phyloP scores from a whole-genome alignment of 2,888 invertebrate genomes.

The Phortica magna region DNA sequence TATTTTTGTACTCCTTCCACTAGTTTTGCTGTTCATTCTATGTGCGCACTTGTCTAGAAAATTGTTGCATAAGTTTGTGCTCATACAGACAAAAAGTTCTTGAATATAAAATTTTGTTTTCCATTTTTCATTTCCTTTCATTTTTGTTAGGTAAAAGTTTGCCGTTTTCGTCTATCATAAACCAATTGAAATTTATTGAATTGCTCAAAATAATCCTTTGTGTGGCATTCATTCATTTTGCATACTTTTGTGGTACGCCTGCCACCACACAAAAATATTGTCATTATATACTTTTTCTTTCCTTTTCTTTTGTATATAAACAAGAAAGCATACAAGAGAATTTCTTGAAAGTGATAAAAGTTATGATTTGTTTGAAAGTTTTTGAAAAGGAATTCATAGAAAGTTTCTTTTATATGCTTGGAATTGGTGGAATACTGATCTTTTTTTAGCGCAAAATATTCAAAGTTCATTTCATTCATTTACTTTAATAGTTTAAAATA shows the following conservation, averaged over 20 bases:
- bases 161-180: not conserved
- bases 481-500: no score
- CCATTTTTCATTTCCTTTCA: not conserved
- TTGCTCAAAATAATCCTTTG: conserved; percentile 21
- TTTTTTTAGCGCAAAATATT: no score
- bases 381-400: conserved; percentile 58
- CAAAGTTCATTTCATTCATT: no score
- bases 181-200: conserved; percentile 31
- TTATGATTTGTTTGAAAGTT: conserved; percentile 31
- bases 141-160: conserved; percentile 6
- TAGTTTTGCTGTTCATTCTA: conserved; percentile 37
- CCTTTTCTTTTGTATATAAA: no score
- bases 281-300: no score
- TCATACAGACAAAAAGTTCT: conserved; percentile 42
- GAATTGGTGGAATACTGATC: no score
- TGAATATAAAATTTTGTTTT: not conserved
- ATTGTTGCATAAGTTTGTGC: conserved; percentile 61
- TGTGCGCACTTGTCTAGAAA: conserved; percentile 38
- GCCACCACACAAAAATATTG: no score
- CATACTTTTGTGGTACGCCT: no score
- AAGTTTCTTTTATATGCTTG: conserved; percentile 25
- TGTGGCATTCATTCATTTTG: conserved; percentile 24
- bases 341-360: conserved; percentile 2
- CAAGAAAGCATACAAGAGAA: not conserved
- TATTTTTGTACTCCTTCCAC: conserved; percentile 38